phyloP scores from a whole-genome alignment of 2,888 invertebrate genomes.

The Podotricha telesiphe region DNA sequence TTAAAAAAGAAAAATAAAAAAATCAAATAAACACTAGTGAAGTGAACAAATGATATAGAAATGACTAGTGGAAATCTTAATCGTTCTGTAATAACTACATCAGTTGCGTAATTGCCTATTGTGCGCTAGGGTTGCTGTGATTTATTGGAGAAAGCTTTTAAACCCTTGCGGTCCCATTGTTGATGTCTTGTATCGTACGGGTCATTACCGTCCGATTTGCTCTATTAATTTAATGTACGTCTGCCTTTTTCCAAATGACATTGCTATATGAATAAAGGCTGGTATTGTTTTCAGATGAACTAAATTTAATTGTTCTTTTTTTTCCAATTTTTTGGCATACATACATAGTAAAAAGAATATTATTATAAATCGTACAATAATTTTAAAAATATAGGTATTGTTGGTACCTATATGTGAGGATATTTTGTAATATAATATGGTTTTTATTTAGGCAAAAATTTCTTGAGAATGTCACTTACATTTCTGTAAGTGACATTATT shows the following conservation, averaged over 20 bases:
- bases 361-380: too few species aligned
- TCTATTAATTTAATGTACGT: constrained; percentile 63
- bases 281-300: constrained; percentile 1
- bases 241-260: constrained; percentile 37
- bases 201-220: constrained; percentile 67
- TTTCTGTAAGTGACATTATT: too few species aligned
- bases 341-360: too few species aligned
- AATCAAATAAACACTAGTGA: constrained; percentile 14
- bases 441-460: too few species aligned
- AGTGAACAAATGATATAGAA: constrained; percentile 39
- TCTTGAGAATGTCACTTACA: too few species aligned
- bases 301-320: background rate
- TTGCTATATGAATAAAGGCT: constrained; percentile 23
- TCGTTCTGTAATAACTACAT: constrained; percentile 66
- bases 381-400: too few species aligned
- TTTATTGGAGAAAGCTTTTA: constrained; percentile 82
- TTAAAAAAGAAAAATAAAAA: background rate
- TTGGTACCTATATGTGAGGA: too few species aligned
- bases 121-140: constrained; percentile 60
- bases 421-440: too few species aligned
- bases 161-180: constrained; percentile 73
- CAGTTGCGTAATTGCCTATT: constrained; percentile 72
- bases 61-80: constrained; percentile 65
- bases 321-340: too few species aligned
- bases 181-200: constrained; percentile 58